phyloP scores from a whole-genome alignment of 1,140 invertebrate genomes.

The Bombus balteatus region DNA sequence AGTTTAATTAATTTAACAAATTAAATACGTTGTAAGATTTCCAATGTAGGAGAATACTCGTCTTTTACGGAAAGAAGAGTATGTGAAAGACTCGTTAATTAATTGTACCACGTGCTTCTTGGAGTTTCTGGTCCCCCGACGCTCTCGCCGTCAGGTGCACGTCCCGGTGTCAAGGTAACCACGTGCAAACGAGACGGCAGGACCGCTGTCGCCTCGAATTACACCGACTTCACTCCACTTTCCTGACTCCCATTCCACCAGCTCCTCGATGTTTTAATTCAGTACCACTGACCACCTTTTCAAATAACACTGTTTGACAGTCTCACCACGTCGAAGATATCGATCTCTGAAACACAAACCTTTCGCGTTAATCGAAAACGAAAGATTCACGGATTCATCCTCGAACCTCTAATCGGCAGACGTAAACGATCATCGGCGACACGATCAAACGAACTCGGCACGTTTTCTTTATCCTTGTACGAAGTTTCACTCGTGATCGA shows the following conservation, averaged over 20 bases:
- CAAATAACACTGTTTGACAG: not conserved
- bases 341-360: not conserved
- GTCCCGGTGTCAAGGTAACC: slow-evolving; percentile 41
- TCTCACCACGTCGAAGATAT: not conserved
- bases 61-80: too few relatives aligned
- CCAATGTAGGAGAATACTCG: not conserved
- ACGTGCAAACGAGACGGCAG: slow-evolving; percentile 47
- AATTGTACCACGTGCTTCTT: slow-evolving; percentile 19
- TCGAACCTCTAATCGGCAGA: not conserved
- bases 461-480: not conserved
- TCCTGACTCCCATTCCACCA: not conserved
- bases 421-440: not conserved
- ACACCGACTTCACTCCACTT: not conserved
- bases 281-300: not conserved
- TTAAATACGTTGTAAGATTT: not conserved
- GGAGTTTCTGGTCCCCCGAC: slow-evolving; percentile 14
- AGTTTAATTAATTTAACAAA: not conserved
- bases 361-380: too few relatives aligned
- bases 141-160: slow-evolving; percentile 33
- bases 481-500: not conserved
- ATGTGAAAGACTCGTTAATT: slow-evolving; percentile 7
- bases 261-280: not conserved
- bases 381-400: not conserved
- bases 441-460: not conserved
- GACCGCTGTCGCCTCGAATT: slow-evolving; percentile 32